Conservation (phyloP, 2,797 vertebrate species). For the Heterohyrax brucei region DNA sequence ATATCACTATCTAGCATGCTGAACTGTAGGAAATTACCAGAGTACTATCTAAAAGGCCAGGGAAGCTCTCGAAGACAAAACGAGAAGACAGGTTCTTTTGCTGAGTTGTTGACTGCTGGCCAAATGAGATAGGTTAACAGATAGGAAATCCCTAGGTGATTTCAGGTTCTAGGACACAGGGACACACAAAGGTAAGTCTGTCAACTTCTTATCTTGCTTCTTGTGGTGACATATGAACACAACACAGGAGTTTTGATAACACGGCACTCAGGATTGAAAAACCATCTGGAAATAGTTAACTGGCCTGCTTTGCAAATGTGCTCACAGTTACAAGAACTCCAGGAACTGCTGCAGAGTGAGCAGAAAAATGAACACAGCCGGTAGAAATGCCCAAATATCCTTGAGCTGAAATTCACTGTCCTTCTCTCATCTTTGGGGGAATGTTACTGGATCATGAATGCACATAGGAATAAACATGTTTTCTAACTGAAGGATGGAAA, state of each 20-base stretch:
- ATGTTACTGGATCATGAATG: not conserved
- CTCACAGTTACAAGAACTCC: not conserved
- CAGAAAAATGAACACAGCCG: not conserved
- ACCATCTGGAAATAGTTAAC: not conserved
- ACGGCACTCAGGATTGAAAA: constrained; percentile 8
- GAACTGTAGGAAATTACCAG: constrained; percentile 7
- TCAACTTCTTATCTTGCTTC: constrained; percentile 34
- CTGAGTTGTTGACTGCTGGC: constrained; percentile 28
- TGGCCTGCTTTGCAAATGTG: constrained; percentile 4
- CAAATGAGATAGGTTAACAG: constrained; percentile 32
- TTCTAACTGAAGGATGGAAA: not conserved
- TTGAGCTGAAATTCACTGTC: not conserved
- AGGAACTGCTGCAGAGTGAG: not conserved
- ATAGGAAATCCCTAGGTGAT: not conserved
- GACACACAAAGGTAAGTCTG: not conserved
- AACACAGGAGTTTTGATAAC: constrained; percentile 17
- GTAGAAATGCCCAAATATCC: not conserved
- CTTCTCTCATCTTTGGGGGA: constrained; percentile 15
- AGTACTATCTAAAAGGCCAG: constrained; percentile 34
- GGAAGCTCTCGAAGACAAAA: not conserved
- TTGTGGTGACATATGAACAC: not conserved
- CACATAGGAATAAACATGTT: not conserved
- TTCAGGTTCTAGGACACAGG: not conserved
- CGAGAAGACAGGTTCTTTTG: not conserved
- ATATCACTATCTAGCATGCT: not conserved